Evolutionary conservation across 2,888 invertebrate genomes (phyloP).

Genomic region (Lypha dubia): DNA sequence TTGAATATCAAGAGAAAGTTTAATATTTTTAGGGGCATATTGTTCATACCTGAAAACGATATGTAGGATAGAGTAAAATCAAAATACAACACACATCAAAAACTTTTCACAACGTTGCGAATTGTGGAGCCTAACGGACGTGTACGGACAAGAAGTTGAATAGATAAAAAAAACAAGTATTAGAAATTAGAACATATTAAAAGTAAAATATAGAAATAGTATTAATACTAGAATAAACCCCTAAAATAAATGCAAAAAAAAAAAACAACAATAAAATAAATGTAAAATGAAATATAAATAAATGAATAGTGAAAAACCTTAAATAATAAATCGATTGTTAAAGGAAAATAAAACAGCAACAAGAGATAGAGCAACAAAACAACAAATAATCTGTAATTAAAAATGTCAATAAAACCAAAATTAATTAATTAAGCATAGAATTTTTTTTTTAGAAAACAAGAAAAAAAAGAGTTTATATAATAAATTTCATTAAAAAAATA

Average conservation of each 20-base stretch:
- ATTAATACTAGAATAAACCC: constrained; percentile 19
- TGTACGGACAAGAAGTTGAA: constrained; percentile 65
- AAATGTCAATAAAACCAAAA: constrained; percentile 8
- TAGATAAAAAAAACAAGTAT: constrained; percentile 3
- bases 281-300: not conserved
- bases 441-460: too few species aligned
- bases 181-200: not conserved
- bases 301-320: constrained; percentile 15
- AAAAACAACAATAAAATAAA: constrained; percentile 2
- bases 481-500: too few species aligned
- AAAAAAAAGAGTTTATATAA: too few species aligned
- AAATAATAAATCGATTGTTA: constrained; percentile 30
- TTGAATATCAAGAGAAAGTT: constrained; percentile 13
- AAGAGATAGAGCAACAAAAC: not conserved
- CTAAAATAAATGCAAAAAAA: not conserved
- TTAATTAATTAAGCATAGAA: not conserved
- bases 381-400: constrained; percentile 25
- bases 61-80: not conserved
- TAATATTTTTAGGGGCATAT: constrained; percentile 50
- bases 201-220: not conserved
- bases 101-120: constrained; percentile 78
- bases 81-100: constrained; percentile 35
- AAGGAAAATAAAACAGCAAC: constrained; percentile 6
- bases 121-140: constrained; percentile 77
- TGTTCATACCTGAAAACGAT: not conserved